phyloP scores from a whole-genome alignment of 2,113 vertebrate species.

The Junco hyemalis region DNA sequence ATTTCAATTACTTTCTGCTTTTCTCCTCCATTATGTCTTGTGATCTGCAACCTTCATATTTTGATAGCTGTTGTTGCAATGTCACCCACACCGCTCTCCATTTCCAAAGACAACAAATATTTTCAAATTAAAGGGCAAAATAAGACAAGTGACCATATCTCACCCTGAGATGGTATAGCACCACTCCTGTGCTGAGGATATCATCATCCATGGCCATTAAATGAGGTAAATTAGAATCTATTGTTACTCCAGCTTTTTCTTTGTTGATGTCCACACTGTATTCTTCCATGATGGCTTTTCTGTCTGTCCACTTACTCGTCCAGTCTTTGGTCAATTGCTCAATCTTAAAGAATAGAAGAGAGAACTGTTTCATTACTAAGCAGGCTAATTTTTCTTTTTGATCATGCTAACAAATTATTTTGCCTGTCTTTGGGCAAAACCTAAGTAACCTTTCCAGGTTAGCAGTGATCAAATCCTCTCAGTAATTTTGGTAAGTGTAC shows the following conservation, averaged over 20 bases:
- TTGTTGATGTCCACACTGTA: conserved; percentile 92
- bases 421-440: neutral
- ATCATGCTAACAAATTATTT: neutral
- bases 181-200: conserved; percentile 91
- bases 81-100: neutral
- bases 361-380: neutral
- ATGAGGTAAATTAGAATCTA: conserved; percentile 89
- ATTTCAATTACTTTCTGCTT: neutral
- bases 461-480: neutral
- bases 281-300: conserved; percentile 86
- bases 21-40: neutral
- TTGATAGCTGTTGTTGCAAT: neutral
- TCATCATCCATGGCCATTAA: conserved; percentile 89
- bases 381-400: neutral
- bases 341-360: conserved; percentile 74
- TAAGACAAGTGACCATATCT: neutral
- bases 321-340: conserved; percentile 92
- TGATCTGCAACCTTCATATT: neutral
- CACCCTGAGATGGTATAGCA: conserved; percentile 95
- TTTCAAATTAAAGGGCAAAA: neutral
- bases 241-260: conserved; percentile 85
- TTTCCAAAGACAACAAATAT: neutral
- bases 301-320: conserved; percentile 88
- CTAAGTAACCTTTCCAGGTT: neutral
- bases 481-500: neutral